Base-by-base conservation (phyloP, 1,140 invertebrate genomes). In the Drosophila truncata region DNA sequence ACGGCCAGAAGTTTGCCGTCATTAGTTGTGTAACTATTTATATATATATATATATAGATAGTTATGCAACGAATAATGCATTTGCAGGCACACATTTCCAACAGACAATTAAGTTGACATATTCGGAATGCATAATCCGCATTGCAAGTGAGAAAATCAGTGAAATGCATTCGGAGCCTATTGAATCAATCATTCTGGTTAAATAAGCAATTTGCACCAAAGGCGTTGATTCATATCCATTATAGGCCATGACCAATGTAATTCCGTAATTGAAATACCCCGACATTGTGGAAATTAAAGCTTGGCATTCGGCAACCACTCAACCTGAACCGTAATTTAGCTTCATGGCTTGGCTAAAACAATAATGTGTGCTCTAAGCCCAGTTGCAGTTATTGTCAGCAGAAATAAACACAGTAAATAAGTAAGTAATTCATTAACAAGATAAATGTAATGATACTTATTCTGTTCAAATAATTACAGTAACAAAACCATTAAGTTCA, bases 111-210 rank as follows among this genome's bases (percentile, higher is more conserved):
- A 41, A 23, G 63, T 6, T 70, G 62, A 35, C 63, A 70, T 25
- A 25, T 31, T 47, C 37, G 20, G 25, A 39, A 33, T 57, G 67
- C 69, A 72, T 72, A 72, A 59, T 70, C 57, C 52, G 52, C 42
- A 70, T 70, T 47, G 50, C 65, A 10, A 29, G 67, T 60, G 70
- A 60, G 66, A 73, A 73, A 73, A 73, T 62, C 78, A 44, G 20
- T 73, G 55, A 41, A 37, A 33, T 58, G 52, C 41, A 42, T 47
- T 25, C 44, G 5, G 14, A 47, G 54, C 46, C 71, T 61, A 80
- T 83, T 79, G 62, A 79, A 82, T 83, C 71, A 83, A 83, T 78
- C 75, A 79, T 73, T 73, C 44, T 73, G 70, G 67, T 72, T 50
- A 72, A 59, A 46, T 69, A 42, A 63, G 39, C 74, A 71, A 78